These are phyloP conservation scores for Hypotaenidia philippensis DNA, from an alignment of 2,797 vertebrate genomes.

Conservation along the genomic window DNA sequence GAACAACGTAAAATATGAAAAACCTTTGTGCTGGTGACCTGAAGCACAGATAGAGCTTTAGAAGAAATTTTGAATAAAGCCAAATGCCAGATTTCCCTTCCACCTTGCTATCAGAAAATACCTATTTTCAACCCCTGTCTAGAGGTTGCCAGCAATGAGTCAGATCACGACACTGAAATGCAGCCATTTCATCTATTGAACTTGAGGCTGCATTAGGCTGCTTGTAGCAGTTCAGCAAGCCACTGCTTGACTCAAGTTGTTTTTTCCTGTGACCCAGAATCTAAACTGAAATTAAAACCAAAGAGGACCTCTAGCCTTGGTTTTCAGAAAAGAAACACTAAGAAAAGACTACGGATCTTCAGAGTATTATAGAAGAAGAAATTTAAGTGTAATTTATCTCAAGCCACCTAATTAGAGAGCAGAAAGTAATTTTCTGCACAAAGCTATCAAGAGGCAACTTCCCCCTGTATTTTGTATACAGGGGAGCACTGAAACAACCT, in stretches of 20 bases:
- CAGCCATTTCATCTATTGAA: not conserved
- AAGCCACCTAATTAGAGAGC: constrained; percentile 9
- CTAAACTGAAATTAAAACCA: not conserved
- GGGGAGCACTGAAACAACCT: not conserved
- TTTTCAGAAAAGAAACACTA: not conserved
- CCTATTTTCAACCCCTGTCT: not conserved
- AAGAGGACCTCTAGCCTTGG: not conserved
- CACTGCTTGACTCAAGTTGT: not conserved
- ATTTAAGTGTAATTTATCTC: not conserved
- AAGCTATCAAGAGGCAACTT: not conserved
- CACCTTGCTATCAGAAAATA: not conserved
- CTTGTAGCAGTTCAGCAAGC: not conserved
- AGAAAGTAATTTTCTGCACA: not conserved
- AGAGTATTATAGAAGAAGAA: not conserved
- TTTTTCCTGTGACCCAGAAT: constrained; percentile 1
- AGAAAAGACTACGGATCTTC: not conserved
- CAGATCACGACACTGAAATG: not conserved
- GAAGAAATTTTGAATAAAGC: not conserved
- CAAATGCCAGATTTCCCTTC: not conserved
- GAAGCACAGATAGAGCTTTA: not conserved
- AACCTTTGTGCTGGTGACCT: not conserved
- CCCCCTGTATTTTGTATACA: not conserved
- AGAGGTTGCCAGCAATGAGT: not conserved
- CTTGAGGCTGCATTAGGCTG: not conserved
- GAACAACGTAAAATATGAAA: not conserved